Evolutionary conservation across 2,113 vertebrate species (phyloP), one percentile per base, ranked within the genome.

Genomic region (Dasyornis broadbenti): DNA sequence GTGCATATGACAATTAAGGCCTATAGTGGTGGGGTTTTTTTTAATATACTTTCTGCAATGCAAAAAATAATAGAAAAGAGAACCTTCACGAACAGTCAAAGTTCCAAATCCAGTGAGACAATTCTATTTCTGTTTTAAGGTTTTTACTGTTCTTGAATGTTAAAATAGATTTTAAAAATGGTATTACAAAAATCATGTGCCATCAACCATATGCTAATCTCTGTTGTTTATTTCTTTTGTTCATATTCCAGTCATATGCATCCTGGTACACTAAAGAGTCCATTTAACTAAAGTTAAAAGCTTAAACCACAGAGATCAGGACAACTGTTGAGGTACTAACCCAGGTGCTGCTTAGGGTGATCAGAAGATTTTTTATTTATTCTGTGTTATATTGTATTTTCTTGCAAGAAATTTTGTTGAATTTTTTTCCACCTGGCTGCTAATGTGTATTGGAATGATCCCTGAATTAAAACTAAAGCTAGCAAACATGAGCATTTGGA

Each of bases 241-340:
- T 97, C 92, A 90, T 95, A 96, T 96, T 94, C 87, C 83, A 92
- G 73, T 94, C 94, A 95, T 96, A 97, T 91, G 57, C 80, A 97
- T 88, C 92, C 64, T 95, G 61, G 70, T 96, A 97, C 93, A 97
- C 95, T 84, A 95, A 98, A 97, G 96, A 84, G 96, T 95, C 82
- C 86, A 83, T 97, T 97, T 97, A 97, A 96, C 97, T 97, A 96
- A 97, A 97, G 86, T 97, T 96, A 97, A 98, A 97, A 97, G 91
- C 87, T 94, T 96, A 97, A 96, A 95, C 94, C 94, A 77, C 60
- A 94, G 95, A 96, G 92, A 97, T 97, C 95, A 96, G 84, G 94
- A 96, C 95, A 98, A 97, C 90, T 95, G 81, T 85, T 97, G 66
- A 96, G 61, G 79, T 96, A 97, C 94, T 96, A 97, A 97, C 91